Conservation (phyloP, 2,113 vertebrate genomes). For the Poeciliopsis retropinna region DNA sequence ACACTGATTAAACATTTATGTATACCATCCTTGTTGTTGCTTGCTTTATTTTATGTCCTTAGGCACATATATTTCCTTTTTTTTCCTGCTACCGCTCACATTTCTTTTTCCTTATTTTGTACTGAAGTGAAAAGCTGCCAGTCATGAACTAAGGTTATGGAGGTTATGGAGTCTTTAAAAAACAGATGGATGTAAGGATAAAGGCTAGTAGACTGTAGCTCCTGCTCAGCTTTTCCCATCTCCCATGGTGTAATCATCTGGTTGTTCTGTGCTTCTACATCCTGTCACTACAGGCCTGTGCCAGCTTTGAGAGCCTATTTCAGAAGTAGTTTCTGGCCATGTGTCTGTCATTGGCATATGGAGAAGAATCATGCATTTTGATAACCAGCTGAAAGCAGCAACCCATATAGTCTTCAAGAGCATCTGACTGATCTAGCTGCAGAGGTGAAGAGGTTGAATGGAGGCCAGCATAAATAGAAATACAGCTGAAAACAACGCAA, state of each 20-base stretch:
- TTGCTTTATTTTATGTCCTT: conserved; percentile 5
- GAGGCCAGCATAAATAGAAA: not conserved
- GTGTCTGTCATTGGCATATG: conserved; percentile 35
- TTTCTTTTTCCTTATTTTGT: not conserved
- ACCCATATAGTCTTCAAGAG: conserved; percentile 1
- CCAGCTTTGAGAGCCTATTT: conserved; percentile 45
- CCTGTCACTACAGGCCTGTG: conserved; percentile 48
- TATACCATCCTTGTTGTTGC: conserved; percentile 8
- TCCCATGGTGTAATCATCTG: conserved; percentile 65
- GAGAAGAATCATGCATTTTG: conserved; percentile 14
- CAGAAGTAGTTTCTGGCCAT: conserved; percentile 34
- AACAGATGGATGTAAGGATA: conserved; percentile 43
- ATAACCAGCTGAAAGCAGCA: not conserved
- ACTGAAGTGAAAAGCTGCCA: not conserved
- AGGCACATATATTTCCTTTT: not conserved
- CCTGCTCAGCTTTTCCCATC: conserved; percentile 38
- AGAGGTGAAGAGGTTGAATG: not conserved
- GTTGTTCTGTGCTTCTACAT: conserved; percentile 47
- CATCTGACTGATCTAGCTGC: not conserved
- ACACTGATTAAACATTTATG: conserved; percentile 46
- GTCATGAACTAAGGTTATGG: conserved; percentile 15
- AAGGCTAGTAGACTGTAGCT: conserved; percentile 41
- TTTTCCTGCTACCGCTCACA: not conserved
- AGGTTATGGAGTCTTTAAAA: conserved; percentile 33
- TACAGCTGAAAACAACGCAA: too few relatives aligned